Evolutionary conservation across 1,140 invertebrate species (phyloP).

Genomic region (Magallana ariakensis): DNA sequence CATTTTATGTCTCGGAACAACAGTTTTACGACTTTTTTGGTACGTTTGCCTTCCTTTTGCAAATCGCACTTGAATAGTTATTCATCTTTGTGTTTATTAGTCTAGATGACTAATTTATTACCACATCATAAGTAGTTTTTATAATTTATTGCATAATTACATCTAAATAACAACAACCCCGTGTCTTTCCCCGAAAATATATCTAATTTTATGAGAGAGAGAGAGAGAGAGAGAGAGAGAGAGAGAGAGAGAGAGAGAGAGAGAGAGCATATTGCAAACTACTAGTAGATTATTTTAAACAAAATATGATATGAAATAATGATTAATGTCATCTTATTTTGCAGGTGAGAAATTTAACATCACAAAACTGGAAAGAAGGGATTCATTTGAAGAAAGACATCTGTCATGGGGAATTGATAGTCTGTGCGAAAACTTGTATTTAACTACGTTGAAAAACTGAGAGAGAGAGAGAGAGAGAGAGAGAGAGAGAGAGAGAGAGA

Average conservation of each 20-base stretch:
- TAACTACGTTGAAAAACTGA: background rate
- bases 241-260: no score
- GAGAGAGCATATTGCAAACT: no score
- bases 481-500: background rate
- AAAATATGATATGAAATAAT: background rate
- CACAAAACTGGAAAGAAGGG: background rate
- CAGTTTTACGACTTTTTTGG: conserved; percentile 20
- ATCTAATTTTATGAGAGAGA: no score
- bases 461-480: background rate
- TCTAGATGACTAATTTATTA: no score
- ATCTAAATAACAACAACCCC: no score
- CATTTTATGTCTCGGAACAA: conserved; percentile 17
- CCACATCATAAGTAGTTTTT: no score
- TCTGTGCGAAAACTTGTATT: background rate
- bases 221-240: no score
- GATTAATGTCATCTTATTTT: background rate
- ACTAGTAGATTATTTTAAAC: no score
- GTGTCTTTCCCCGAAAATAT: no score
- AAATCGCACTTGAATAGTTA: no score
- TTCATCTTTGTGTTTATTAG: no score
- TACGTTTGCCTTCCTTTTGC: background rate
- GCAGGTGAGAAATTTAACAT: conserved; percentile 9
- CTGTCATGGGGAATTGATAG: conserved; percentile 29
- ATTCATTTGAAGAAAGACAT: conserved; percentile 28
- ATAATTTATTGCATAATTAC: no score